A percentile compares a stretch with the other conserved stretches of the same genome.
Evolutionary conservation across 1,140 invertebrate species (phyloP).

Genomic region (Pygmarrhopalites habei): DNA sequence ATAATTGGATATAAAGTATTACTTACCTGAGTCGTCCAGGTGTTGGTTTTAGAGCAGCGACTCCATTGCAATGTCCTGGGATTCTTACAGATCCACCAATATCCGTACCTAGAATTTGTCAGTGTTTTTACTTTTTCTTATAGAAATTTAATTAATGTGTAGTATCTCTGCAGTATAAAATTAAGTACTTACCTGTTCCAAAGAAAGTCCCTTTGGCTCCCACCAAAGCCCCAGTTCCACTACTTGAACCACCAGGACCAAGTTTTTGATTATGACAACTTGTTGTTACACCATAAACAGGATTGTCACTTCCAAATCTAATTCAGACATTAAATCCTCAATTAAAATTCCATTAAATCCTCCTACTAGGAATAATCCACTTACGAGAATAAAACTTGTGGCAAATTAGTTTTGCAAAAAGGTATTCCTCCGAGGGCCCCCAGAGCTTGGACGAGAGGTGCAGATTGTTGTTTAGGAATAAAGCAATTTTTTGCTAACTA

Average conservation of each 20-base stretch:
- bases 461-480: constrained; percentile 41
- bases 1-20: constrained; percentile 2
- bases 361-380: constrained; percentile 22
- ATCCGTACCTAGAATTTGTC: too few relatives aligned
- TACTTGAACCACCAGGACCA: constrained; percentile 28
- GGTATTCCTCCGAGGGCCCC: constrained; percentile 44
- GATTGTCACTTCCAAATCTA: constrained; percentile 26
- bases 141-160: too few relatives aligned
- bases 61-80: constrained; percentile 76
- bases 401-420: constrained; percentile 47
- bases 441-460: constrained; percentile 41
- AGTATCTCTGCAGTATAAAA: too few relatives aligned
- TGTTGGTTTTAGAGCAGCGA: constrained; percentile 75
- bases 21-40: constrained; percentile 15
- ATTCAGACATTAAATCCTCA: constrained; percentile 15
- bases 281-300: constrained; percentile 32
- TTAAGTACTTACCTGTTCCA: too few relatives aligned
- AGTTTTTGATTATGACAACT: constrained; percentile 27
- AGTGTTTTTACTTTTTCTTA: too few relatives aligned
- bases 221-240: constrained; percentile 34
- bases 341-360: constrained; percentile 15
- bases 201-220: constrained; percentile 24
- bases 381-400: constrained; percentile 40
- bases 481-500: constrained; percentile 43
- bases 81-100: constrained; percentile 73